Evolutionary conservation across 2,113 vertebrate genomes (phyloP).

Genomic region (Eurypyga helias): DNA sequence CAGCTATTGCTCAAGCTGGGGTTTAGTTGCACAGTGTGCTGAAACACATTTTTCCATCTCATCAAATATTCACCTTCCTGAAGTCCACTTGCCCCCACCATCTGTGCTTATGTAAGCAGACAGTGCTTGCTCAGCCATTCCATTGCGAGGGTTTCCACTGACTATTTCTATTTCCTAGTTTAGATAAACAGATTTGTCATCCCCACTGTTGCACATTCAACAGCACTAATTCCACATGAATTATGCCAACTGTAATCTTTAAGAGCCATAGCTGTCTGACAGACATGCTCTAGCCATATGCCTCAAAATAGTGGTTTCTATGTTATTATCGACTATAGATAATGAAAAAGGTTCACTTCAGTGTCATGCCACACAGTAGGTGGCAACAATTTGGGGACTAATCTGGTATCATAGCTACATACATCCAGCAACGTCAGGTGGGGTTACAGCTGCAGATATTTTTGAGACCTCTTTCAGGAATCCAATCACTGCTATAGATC

Average conservation of each 20-base stretch:
- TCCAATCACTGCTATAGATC: neutral
- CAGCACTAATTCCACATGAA: neutral
- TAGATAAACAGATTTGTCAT: conserved; percentile 6
- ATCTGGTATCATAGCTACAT: neutral
- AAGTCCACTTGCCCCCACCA: neutral
- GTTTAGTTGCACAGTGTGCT: neutral
- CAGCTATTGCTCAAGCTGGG: neutral
- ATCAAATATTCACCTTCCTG: conserved; percentile 28
- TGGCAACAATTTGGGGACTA: neutral
- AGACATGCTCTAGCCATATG: fast-evolving
- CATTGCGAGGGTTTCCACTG: neutral
- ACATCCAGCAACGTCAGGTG: neutral
- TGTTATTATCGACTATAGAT: too few relatives aligned
- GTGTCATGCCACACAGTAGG: neutral
- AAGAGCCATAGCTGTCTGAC: neutral
- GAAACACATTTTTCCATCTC: conserved; percentile 17
- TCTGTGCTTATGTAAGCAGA: neutral
- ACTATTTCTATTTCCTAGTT: neutral
- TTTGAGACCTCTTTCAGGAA: neutral
- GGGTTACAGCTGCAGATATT: neutral
- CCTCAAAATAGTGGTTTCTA: neutral
- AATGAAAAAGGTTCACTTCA: neutral
- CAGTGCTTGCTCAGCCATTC: neutral
- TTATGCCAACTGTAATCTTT: neutral
- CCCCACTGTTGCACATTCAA: neutral